Evolutionary conservation across 1,140 invertebrate species (phyloP), one percentile per base, ranked within the genome.

Genomic region (Drosophila lacteicornis): DNA sequence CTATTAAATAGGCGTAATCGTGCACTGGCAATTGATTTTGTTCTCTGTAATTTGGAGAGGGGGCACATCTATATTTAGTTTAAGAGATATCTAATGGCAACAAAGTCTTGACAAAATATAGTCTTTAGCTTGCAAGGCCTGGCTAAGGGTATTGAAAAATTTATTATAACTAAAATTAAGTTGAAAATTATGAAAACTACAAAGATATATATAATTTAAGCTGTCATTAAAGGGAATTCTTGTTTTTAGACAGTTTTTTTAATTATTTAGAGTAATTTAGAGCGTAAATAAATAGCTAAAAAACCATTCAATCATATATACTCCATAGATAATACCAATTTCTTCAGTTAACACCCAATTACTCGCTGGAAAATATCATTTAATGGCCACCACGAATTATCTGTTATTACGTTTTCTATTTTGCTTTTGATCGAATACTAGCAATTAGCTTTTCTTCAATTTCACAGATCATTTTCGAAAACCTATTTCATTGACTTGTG

Each of bases 1-100:
- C 84, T 90, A 82, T 88, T 90, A 84, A 90, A 90, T 68, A 79
- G 68, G 71, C 50, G 65, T 80, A 88, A 83, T 74, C 58, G 76
- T 80, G 79, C 68, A 65, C 82, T 87, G 56, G 63, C 58, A 80
- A 87, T 74, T 85, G 82, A 84, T 85, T 85, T 74, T 22, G 58
- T 53, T 58, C 46, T 40, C 55, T 47, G 40, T 47, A 40, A 69
- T 58, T 49, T 71, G 15, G n/a, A 69, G 47, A 38, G 36, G 27
- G 38, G 15, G 17, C 19, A 27, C 2, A 9, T 61, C 6, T 61
- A 13, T 63, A 43, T 59, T 30, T 43, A 59, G 42, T 30, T 42
- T 12, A 13, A 58, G 40, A 25, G 38, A 9, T 25, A 27, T 15
- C 51, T 11, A 30, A 59, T 57, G 6, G 3, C 30, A 17, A 25